These are phyloP conservation scores for Desmophyllum pertusum DNA, from an alignment of 92 coral and sea anemone genomes.

Conservation along the genomic window DNA sequence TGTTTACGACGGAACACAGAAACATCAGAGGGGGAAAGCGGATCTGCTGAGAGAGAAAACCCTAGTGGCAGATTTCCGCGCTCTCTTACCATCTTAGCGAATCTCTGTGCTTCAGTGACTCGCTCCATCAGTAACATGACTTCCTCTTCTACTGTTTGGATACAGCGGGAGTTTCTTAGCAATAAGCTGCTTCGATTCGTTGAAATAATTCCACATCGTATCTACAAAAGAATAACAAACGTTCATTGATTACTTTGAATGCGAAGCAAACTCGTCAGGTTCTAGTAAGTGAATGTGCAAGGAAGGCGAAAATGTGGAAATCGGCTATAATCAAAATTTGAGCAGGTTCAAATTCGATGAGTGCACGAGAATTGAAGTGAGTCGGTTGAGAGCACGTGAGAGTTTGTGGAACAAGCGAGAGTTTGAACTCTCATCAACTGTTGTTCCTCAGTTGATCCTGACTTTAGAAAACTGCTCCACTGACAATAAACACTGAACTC, in stretches of 20 bases:
- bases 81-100: conserved; percentile 86
- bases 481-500: conserved; percentile 29
- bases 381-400: no score
- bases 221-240: conserved; percentile 35
- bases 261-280: not conserved
- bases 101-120: conserved; percentile 97
- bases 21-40: not conserved
- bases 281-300: not conserved
- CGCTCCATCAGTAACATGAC: conserved; percentile 95
- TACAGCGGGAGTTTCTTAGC: conserved; percentile 90
- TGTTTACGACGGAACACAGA: not conserved
- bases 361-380: no score
- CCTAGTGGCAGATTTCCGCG: not conserved
- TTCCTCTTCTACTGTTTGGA: conserved; percentile 94
- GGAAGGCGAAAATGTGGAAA: no score
- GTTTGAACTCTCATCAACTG: no score
- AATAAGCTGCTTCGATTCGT: conserved; percentile 91
- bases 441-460: no score
- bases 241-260: not conserved
- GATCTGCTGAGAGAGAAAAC: not conserved
- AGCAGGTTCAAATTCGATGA: no score
- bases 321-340: no score
- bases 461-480: not conserved
- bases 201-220: conserved; percentile 97
- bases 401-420: no score